These are phyloP conservation scores for Oryzias sinensis DNA, from an alignment of 2,797 vertebrate species.

Conservation along the genomic window DNA sequence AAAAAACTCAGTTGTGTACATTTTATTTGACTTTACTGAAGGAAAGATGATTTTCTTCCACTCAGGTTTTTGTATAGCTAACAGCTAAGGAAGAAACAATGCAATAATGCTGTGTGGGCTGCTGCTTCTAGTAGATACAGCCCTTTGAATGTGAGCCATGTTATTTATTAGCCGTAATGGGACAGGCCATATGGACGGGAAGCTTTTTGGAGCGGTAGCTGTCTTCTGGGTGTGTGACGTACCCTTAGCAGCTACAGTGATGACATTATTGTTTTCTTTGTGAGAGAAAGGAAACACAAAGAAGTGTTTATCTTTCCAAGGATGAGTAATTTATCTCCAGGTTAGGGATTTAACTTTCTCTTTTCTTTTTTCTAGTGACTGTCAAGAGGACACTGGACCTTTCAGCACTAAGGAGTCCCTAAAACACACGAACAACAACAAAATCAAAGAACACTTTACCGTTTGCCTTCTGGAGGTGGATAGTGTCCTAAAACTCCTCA, in stretches of 20 bases:
- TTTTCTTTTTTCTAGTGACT: constrained; percentile 31
- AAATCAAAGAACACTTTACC: constrained; percentile 2
- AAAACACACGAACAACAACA: neutral
- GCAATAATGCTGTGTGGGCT: neutral
- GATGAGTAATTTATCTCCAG: constrained; percentile 1
- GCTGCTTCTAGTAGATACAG: constrained; percentile 4
- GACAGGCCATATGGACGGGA: constrained; percentile 60
- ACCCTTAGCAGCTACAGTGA: constrained; percentile 15
- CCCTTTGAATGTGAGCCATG: constrained; percentile 43
- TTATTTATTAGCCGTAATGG: constrained; percentile 52
- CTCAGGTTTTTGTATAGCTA: too few species aligned
- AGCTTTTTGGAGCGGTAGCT: constrained; percentile 60
- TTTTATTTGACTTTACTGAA: constrained; percentile 51
- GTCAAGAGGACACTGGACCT: constrained; percentile 22
- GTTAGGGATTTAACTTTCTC: constrained; percentile 7
- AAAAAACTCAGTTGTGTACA: constrained; percentile 32
- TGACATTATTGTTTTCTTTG: constrained; percentile 57
- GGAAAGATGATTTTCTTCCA: too few species aligned
- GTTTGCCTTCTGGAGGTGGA: constrained; percentile 29
- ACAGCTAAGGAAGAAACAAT: too few species aligned
- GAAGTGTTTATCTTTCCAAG: neutral
- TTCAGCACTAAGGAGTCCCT: constrained; percentile 24
- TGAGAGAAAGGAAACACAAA: neutral
- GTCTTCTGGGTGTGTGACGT: constrained; percentile 42
- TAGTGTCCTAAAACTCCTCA: constrained; percentile 24